Base-by-base conservation (phyloP, 1,140 invertebrate species). In the Drosophila carrolli region DNA sequence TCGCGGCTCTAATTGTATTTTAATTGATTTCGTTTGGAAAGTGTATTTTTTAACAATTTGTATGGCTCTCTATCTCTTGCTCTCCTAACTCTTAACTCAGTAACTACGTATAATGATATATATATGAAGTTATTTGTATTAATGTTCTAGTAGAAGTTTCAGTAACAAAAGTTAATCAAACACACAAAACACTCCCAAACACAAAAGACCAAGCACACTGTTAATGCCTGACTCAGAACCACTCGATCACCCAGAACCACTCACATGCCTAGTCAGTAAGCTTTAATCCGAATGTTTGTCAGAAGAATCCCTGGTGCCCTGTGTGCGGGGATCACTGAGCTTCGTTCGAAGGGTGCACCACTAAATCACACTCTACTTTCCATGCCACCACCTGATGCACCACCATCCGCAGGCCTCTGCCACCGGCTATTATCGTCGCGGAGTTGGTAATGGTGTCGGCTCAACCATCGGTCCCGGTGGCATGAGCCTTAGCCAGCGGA, bases 401-500 rank as follows among this genome's bases (percentile, higher is more conserved):
- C 61, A 51, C 37, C 27, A 14, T 10, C 32, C 56, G 38, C 62
- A 90, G 81, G 75, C 81, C 19, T 83, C 85, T 54, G 85, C 86
- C 44, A 81, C 85, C 27, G 81, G 81, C 47, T 89, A 83, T 41
- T 92, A 92, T 75, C 71, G 86, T 65, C 91, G 90, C 51, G 79
- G 95, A 54, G 81, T 73, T 32, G 84, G 76, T 55, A 95, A 95
- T 93, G 88, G 93, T 93, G 75, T 81, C 50, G 76, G 79, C 37
- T 65, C 76, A 14, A 57, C 77, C 55, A 85, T 91, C 54, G 80
- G 95, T 94, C 94, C 95, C 92, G 86, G 94, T 93, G 78, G 93
- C 65, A 91, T 91, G 90, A 90, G 92, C 78, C 75, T 93, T 9
- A 92, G 91, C 70, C 93, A 93, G 68, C 85, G 93, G 37, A 93